Evolutionary conservation across 2,888 invertebrate species (phyloP).

Genomic region (Chaetogeoica ovagalla): DNA sequence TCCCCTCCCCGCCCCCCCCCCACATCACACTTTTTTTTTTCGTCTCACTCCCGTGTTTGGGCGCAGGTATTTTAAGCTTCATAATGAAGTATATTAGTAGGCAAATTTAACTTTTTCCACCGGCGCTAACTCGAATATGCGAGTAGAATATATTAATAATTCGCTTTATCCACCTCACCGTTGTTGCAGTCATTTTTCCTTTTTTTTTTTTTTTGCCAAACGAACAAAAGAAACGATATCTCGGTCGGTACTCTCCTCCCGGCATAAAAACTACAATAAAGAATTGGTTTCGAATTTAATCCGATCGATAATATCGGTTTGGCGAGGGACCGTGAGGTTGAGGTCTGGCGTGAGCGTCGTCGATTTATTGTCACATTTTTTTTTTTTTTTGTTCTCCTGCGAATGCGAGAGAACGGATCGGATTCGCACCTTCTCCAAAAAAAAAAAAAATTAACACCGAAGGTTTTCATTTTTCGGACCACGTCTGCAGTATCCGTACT

Average conservation of each 20-base stretch:
- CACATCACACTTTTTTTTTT: not conserved
- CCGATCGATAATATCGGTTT: slow-evolving; percentile 12
- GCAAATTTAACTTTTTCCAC: slow-evolving; percentile 23
- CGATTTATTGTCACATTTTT: slow-evolving; percentile 29
- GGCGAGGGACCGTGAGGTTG: not conserved
- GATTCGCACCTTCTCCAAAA: not conserved
- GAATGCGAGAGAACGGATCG: not conserved
- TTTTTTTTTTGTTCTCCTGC: not conserved
- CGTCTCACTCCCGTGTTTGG: not conserved
- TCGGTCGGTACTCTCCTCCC: too few species aligned
- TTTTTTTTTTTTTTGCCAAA: too few species aligned
- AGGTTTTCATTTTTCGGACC: not conserved
- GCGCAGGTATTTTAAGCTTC: not conserved
- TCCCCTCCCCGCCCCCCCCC: too few species aligned
- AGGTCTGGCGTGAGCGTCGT: not conserved
- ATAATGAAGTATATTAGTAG: slow-evolving; percentile 19
- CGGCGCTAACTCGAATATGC: not conserved
- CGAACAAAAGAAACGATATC: slow-evolving; percentile 1
- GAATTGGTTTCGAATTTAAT: not conserved
- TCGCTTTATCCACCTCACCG: not conserved
- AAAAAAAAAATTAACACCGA: slow-evolving; percentile 33
- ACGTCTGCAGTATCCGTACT: too few species aligned
- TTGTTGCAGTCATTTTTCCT: not conserved
- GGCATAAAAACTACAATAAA: too few species aligned
- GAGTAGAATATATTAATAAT: slow-evolving; percentile 34